These are phyloP conservation scores for Euglossa dilemma DNA, from an alignment of 1,140 invertebrate genomes.

Conservation along the genomic window DNA sequence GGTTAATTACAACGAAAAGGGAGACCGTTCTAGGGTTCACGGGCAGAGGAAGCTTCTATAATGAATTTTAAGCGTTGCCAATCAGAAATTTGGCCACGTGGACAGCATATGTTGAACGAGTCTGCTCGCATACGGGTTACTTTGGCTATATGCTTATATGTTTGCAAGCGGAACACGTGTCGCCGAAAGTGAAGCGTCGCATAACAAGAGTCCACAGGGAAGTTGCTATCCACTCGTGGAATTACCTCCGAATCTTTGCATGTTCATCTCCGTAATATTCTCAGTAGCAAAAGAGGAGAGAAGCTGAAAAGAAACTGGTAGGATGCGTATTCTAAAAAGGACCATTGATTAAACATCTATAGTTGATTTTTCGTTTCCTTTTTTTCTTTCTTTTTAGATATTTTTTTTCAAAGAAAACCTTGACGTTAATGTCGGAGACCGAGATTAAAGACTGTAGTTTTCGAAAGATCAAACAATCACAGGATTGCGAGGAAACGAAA, in stretches of 20 bases:
- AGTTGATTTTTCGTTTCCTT: too few relatives aligned
- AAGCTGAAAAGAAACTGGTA: too few relatives aligned
- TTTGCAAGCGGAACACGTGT: conserved; percentile 37
- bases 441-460: too few relatives aligned
- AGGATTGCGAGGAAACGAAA: neutral
- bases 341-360: too few relatives aligned
- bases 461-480: too few relatives aligned
- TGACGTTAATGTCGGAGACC: too few relatives aligned
- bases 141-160: neutral
- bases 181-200: neutral
- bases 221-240: too few relatives aligned
- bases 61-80: conserved; percentile 17
- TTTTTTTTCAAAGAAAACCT: too few relatives aligned
- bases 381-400: too few relatives aligned
- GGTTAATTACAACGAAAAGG: conserved; percentile 3
- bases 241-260: neutral
- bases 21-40: conserved; percentile 16
- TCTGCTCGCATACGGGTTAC: neutral
- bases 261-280: neutral
- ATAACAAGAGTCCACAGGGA: neutral
- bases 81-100: conserved; percentile 5
- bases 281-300: too few relatives aligned
- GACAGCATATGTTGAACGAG: conserved; percentile 6
- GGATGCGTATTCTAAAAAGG: too few relatives aligned
- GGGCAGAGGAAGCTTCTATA: conserved; percentile 32